phyloP scores from a whole-genome alignment of 2,113 vertebrate genomes.

The Trachemys scripta region DNA sequence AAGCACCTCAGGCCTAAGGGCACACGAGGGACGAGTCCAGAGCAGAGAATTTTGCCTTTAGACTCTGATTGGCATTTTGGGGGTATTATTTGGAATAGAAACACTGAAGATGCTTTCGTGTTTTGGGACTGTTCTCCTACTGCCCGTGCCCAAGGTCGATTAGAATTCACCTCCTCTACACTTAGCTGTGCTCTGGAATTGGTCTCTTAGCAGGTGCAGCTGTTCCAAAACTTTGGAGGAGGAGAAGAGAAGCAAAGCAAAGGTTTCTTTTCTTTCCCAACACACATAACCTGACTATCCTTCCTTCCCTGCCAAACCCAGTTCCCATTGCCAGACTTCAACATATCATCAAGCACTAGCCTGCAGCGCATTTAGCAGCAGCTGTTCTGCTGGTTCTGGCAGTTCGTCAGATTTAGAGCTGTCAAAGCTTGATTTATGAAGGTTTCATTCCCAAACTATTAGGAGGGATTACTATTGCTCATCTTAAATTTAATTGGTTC shows the following conservation, averaged over 20 bases:
- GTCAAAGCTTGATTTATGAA: conserved; percentile 49
- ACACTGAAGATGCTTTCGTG: background rate
- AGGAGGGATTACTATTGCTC: conserved; percentile 8
- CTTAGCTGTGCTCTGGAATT: background rate
- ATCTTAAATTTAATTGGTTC: background rate
- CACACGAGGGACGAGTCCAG: background rate
- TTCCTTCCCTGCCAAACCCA: background rate
- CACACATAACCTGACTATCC: background rate
- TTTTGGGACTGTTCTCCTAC: background rate
- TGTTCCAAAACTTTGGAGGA: background rate
- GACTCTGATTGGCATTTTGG: background rate
- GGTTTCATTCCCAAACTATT: conserved; percentile 50
- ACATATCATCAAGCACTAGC: background rate
- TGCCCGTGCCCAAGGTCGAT: background rate
- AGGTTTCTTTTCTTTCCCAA: background rate
- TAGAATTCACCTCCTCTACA: background rate
- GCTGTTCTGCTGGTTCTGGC: background rate
- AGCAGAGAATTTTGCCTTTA: background rate
- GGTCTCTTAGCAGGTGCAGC: background rate
- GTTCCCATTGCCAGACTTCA: conserved; percentile 12
- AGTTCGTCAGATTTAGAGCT: conserved; percentile 49
- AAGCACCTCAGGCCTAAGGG: background rate
- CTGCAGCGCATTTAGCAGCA: conserved; percentile 42
- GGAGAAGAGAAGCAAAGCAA: conserved; percentile 16
- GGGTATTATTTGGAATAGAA: background rate